Percentiles rank a stretch among this genome's conserved stretches.
These are phyloP conservation scores for Tamandua tetradactyla DNA, from an alignment of 2,797 vertebrate genomes.

Conservation along the genomic window DNA sequence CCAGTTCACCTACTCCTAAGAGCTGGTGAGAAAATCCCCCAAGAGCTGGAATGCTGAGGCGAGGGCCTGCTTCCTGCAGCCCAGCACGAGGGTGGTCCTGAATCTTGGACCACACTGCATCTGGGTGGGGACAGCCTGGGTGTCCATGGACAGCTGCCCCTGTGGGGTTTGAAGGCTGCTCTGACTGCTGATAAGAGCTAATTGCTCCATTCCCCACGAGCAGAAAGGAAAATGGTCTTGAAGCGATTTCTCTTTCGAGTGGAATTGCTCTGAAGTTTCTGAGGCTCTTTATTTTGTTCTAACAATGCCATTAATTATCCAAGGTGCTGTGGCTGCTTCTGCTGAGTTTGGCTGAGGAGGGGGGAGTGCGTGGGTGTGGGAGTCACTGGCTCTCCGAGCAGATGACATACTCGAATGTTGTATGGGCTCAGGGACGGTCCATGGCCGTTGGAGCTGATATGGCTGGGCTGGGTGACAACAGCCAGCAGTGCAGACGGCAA, in stretches of 20 bases:
- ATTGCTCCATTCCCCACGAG: fast-evolving
- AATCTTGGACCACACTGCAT: not conserved
- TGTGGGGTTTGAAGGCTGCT: not conserved
- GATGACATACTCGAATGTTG: too few relatives aligned
- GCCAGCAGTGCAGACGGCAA: not conserved
- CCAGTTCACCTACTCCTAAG: not conserved
- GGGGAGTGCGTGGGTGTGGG: not conserved
- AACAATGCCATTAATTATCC: not conserved
- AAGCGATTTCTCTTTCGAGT: not conserved
- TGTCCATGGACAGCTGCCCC: not conserved
- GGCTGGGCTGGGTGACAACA: not conserved
- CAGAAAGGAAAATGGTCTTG: fast-evolving
- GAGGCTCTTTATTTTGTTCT: not conserved
- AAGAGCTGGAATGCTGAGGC: not conserved
- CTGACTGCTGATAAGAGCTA: not conserved
- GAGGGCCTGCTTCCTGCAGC: not conserved
- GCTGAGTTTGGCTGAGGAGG: not conserved
- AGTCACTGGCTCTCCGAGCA: not conserved
- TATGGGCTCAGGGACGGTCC: not conserved
- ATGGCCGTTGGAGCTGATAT: not conserved
- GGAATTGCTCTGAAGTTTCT: not conserved
- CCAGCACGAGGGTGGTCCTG: not conserved
- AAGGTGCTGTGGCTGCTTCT: not conserved
- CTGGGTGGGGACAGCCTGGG: not conserved
- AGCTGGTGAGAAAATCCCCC: not conserved